Conservation (phyloP, 2,888 invertebrate genomes). For the Archips crataeganus region DNA sequence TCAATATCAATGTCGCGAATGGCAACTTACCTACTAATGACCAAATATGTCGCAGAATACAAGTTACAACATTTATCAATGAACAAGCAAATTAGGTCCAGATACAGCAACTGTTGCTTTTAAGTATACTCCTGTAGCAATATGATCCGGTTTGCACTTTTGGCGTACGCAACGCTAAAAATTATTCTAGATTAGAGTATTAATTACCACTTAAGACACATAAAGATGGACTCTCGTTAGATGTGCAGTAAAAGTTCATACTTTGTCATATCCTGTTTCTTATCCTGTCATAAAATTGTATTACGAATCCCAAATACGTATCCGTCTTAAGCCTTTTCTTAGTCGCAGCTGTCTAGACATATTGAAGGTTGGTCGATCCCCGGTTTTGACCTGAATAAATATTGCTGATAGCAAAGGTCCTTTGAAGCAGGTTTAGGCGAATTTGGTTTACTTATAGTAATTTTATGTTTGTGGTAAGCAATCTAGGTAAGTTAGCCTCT, state of each 20-base stretch:
- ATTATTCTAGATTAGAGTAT: neutral
- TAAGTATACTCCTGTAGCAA: too few relatives aligned
- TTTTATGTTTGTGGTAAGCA: neutral
- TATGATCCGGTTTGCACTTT: too few relatives aligned
- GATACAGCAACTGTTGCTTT: too few relatives aligned
- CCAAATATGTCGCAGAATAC: slow-evolving; percentile 44
- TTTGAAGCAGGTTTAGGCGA: slow-evolving; percentile 4
- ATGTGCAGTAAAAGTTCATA: neutral
- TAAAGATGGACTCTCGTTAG: neutral
- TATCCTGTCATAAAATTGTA: slow-evolving; percentile 15
- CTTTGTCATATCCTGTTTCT: neutral
- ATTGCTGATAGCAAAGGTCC: slow-evolving; percentile 26
- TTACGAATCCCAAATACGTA: slow-evolving; percentile 6
- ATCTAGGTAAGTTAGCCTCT: neutral
- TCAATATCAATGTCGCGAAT: slow-evolving; percentile 42
- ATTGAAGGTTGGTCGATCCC: slow-evolving; percentile 25
- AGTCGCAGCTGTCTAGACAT: slow-evolving; percentile 26
- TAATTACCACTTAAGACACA: neutral
- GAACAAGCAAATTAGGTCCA: slow-evolving; percentile 6
- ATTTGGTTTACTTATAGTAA: slow-evolving; percentile 32
- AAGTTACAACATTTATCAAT: slow-evolving; percentile 34
- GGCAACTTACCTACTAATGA: slow-evolving; percentile 48
- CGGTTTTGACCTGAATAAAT: slow-evolving; percentile 28
- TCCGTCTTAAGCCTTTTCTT: slow-evolving; percentile 2
- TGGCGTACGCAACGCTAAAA: too few relatives aligned